Base-by-base conservation (phyloP, 37 sponge, comb jelly and placozoan species). In the Cliona cf. orientalis region DNA sequence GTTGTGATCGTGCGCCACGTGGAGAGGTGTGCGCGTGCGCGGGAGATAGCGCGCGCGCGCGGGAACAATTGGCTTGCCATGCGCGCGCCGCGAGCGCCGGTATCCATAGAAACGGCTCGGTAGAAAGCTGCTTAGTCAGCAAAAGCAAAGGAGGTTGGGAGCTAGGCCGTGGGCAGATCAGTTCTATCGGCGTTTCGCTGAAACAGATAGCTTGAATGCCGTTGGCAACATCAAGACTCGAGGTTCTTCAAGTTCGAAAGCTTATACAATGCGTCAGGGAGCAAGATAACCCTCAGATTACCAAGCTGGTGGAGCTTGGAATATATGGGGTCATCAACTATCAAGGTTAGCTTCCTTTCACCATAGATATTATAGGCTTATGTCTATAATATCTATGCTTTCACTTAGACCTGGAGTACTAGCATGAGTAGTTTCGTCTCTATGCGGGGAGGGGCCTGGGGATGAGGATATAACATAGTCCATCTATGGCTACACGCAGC, bases 171-270 rank as follows among this genome's bases (percentile, higher is more conserved):
- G 17, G 11, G 55, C 55, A 21, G 17, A 31, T 25, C 62, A 6
- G n/a, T 61, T 31, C 62, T 5, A 22, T 31, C 23, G n/a, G 5
- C n/a, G 79, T 38, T 5, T 43, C n/a, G n/a, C n/a, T n/a, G n/a
- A n/a, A n/a, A n/a, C n/a, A n/a, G n/a, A n/a, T n/a, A 23, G 56
- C n/a, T n/a, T n/a, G n/a, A n/a, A 98, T 98, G 99, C 92, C 99
- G 31, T 45, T 86, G 33, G 99, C 91, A 2, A 46, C 49, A 38
- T 60, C 56, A 58, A 85, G 92, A 9, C 87, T 99, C 22, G 97
- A 96, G 67, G 37, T 97, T 31, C 60, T 99, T 68, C 99, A 99
- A 77, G 86, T 92, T 25, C 71, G 93, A 43, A 99, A 99, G 79
- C 81, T 99, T 35, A 88, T 94, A 38, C 89, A 91, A 43, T 89